A percentile compares a stretch with the other conserved stretches of the same genome.
Conservation (phyloP, 2,888 invertebrate genomes). For the Parnassius mnemosyne region DNA sequence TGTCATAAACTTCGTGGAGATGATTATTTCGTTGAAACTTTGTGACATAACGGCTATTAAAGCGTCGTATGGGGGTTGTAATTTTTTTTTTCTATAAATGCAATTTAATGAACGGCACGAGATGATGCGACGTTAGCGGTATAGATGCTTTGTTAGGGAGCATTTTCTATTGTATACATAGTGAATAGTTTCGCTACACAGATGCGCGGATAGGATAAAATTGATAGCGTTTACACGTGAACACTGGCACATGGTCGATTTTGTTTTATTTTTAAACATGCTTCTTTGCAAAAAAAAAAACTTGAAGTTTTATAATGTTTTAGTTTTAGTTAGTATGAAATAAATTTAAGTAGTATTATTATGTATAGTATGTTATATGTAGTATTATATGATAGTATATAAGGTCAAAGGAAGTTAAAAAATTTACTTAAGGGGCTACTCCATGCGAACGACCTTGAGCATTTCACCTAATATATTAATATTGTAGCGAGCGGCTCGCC, state of each 20-base stretch:
- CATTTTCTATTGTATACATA: conserved; percentile 11
- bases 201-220: conserved; percentile 14
- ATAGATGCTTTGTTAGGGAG: conserved; percentile 11
- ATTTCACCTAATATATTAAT: too few relatives aligned
- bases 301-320: too few relatives aligned
- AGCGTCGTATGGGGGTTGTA: conserved; percentile 7
- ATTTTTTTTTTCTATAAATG: conserved; percentile 20
- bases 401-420: too few relatives aligned
- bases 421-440: too few relatives aligned
- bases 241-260: background rate
- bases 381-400: too few relatives aligned
- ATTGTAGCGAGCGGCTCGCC: too few relatives aligned
- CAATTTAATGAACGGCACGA: conserved; percentile 7
- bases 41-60: conserved; percentile 14
- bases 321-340: too few relatives aligned
- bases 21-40: conserved; percentile 15
- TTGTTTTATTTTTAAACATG: background rate
- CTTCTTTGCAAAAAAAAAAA: too few relatives aligned
- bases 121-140: conserved; percentile 10
- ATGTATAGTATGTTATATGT: too few relatives aligned
- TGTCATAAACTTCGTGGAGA: conserved; percentile 1
- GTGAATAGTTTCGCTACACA: conserved; percentile 22
- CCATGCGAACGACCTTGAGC: too few relatives aligned
- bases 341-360: too few relatives aligned
- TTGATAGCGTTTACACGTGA: conserved; percentile 13